Evolutionary conservation across 2,797 vertebrate species (phyloP), one percentile per base, ranked within the genome.

Genomic region (Poeciliopsis turneri): DNA sequence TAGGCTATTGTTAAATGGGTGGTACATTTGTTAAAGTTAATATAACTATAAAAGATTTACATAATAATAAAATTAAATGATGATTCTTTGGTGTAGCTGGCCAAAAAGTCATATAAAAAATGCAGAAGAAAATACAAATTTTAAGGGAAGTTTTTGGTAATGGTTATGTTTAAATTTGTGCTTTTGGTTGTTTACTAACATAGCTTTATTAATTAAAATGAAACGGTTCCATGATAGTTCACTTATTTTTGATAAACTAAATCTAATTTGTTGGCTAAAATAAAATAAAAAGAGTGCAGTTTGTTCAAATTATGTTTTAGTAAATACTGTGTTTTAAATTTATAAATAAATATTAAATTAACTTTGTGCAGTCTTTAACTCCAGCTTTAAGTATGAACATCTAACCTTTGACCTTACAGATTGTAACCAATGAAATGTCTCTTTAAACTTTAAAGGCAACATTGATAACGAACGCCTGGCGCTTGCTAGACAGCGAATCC

Each of bases 391-490:
- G 97, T 97, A 97, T 98, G 98, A 98, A 96, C 96, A 95, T 99
- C 98, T 97, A 98, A 98, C 97, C 96, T 97, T 98, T 99, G 97
- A 98, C 97, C 97, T 98, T 98, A 97, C 97, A 99, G 98, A 98
- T 99, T 98, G 97, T 99, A 99, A 99, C 98, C 98, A 97, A 97
- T 99, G 98, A 99, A 99, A 99, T 99, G 98, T 99, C 98, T 99
- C 97, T 99, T 98, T 99, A 99, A 99, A 99, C 98, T 99, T 98
- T 98, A 99, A 99, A 99, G 98, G 98, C 97, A 98, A 97, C 98
- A 98, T 97, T 99, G 98, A 99, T 99, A 99, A 98, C 97, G 98
- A 99, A 97, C 98, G 98, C 97, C 98, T 99, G 98, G 97, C 97
- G 97, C 99, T 99, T 97, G 98, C 98, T 99, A 99, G 98, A 99